phyloP scores from a whole-genome alignment of 2,797 vertebrate species.

The Toxotes lorentzi region DNA sequence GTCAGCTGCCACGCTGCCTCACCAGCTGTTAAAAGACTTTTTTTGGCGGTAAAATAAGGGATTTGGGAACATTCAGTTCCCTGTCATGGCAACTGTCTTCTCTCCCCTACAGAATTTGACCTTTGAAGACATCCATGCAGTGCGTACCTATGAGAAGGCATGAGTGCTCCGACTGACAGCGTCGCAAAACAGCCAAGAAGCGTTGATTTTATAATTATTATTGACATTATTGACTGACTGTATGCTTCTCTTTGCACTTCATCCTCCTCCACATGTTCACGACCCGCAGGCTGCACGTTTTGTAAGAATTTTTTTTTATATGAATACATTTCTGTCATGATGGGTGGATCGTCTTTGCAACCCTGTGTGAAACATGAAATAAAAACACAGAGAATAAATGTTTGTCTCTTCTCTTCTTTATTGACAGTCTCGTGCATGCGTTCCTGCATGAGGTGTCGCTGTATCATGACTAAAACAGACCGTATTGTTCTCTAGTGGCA shows the following conservation, averaged over 20 bases:
- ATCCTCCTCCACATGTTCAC: constrained; percentile 61
- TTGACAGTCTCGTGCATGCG: neutral
- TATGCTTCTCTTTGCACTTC: constrained; percentile 79
- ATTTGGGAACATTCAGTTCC: neutral
- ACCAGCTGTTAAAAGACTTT: too few species aligned
- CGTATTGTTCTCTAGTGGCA: neutral
- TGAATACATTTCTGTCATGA: constrained; percentile 69
- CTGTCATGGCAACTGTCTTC: constrained; percentile 7
- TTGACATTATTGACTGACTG: constrained; percentile 66
- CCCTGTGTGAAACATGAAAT: constrained; percentile 73
- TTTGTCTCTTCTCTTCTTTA: constrained; percentile 1
- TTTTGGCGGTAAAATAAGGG: too few species aligned
- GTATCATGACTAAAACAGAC: neutral
- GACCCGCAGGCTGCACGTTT: constrained; percentile 72
- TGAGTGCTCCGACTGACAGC: constrained; percentile 73
- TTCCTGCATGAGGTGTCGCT: neutral
- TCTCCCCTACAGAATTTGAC: constrained; percentile 88
- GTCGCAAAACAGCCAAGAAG: constrained; percentile 60
- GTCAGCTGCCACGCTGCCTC: neutral
- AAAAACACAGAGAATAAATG: constrained; percentile 57
- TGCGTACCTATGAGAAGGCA: constrained; percentile 95
- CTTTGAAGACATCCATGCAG: constrained; percentile 90
- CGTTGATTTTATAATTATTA: constrained; percentile 68
- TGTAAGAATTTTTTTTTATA: constrained; percentile 73
- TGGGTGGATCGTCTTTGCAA: constrained; percentile 72